Percentiles rank a stretch among this genome's conserved stretches.
These are phyloP conservation scores for Parapristionchus giblindavisi DNA, from an alignment of 2,888 invertebrate genomes.

Conservation along the genomic window DNA sequence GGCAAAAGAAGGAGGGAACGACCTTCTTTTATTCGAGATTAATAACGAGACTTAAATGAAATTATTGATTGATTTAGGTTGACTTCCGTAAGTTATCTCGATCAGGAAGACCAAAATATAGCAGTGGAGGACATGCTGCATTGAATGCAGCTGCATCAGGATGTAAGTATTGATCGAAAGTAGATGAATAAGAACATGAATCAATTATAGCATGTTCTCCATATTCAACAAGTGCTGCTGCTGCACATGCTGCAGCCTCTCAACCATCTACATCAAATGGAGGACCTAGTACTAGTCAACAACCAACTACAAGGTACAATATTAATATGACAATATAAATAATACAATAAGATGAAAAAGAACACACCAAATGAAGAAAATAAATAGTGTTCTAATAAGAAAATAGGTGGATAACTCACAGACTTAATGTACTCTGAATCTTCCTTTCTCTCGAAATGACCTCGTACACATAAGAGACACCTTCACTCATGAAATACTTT, in stretches of 20 bases:
- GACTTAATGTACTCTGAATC: no score
- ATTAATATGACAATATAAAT: neutral
- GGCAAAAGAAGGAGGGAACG: constrained; percentile 6
- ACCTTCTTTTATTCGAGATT: neutral
- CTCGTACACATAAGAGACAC: no score
- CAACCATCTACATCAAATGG: constrained; percentile 58
- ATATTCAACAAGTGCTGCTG: constrained; percentile 54
- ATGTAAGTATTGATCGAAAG: constrained; percentile 15
- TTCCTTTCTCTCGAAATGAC: no score
- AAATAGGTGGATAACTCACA: no score
- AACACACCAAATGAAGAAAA: neutral
- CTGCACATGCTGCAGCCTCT: constrained; percentile 49
- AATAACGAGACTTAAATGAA: neutral
- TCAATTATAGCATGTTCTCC: constrained; percentile 43
- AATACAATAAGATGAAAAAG: neutral
- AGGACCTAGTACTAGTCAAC: constrained; percentile 34
- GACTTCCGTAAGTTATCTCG: constrained; percentile 93
- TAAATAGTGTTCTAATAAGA: neutral
- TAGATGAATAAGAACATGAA: neutral
- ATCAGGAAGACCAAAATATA: constrained; percentile 68
- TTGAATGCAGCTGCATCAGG: constrained; percentile 54
- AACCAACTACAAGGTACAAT: neutral
- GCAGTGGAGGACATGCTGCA: constrained; percentile 57
- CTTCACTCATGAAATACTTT: no score
- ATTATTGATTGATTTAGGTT: constrained; percentile 76